Evolutionary conservation across 2,113 vertebrate genomes (phyloP).

Genomic region (Xenopus tropicalis): UCB_Xtro_10.0 CM004445.2:41890501-41891000

Average conservation of each 20-base stretch:
- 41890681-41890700: conserved; percentile 28
- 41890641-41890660: conserved; percentile 7
- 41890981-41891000: no score
- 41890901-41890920: no score
- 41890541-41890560: conserved; percentile 25
- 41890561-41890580: conserved; percentile 13
- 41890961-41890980: no score
- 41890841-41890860: no score
- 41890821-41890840: no score
- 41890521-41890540: conserved; percentile 23
- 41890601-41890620: conserved; percentile 32
- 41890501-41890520: not conserved
- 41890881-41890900: no score
- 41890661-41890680: not conserved
- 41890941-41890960: no score
- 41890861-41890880: no score
- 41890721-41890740: not conserved
- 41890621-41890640: conserved; percentile 24
- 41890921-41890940: no score
- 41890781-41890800: no score
- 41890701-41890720: conserved; percentile 2
- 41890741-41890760: no score
- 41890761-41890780: not conserved
- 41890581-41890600: conserved; percentile 25
- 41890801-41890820: no score